Conservation (phyloP, 2,113 vertebrate genomes). For the Thymallus thymallus region DNA sequence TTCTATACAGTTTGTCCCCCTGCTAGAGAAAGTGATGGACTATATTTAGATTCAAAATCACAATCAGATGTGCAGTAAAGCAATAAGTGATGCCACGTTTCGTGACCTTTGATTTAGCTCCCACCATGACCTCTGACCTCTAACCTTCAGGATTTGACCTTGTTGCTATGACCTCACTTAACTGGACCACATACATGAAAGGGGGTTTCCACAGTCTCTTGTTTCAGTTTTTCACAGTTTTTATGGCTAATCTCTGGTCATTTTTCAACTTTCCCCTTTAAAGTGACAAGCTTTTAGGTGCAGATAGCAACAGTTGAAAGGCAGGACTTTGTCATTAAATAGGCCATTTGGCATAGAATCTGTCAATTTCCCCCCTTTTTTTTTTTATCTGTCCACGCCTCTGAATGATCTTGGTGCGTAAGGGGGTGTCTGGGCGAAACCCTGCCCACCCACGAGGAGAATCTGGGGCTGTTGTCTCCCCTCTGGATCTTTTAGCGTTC, state of each 20-base stretch:
- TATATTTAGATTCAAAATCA: no score
- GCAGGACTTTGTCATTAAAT: slow-evolving; percentile 55
- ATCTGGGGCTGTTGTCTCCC: slow-evolving; percentile 61
- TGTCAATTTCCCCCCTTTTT: slow-evolving; percentile 51
- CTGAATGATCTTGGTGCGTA: slow-evolving; percentile 48
- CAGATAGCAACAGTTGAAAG: slow-evolving; percentile 44
- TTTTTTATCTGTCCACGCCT: slow-evolving; percentile 51
- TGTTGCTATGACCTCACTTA: slow-evolving; percentile 16
- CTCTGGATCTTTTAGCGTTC: slow-evolving; percentile 62
- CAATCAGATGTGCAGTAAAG: neutral
- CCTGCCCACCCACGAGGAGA: slow-evolving; percentile 72
- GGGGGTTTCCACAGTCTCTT: slow-evolving; percentile 37
- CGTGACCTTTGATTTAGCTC: slow-evolving; percentile 20
- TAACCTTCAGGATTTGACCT: slow-evolving; percentile 31
- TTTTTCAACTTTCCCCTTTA: slow-evolving; percentile 41
- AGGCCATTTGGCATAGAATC: slow-evolving; percentile 65
- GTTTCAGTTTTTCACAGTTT: slow-evolving; percentile 48
- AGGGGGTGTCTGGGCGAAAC: slow-evolving; percentile 34
- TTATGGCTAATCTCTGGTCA: slow-evolving; percentile 19
- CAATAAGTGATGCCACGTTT: slow-evolving; percentile 16
- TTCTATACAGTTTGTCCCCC: no score
- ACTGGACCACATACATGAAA: slow-evolving; percentile 39
- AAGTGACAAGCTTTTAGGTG: slow-evolving; percentile 50
- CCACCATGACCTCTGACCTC: slow-evolving; percentile 25
- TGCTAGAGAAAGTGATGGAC: no score